Evolutionary conservation across 2,113 vertebrate species (phyloP).

Genomic region (Theristicus caerulescens): DNA sequence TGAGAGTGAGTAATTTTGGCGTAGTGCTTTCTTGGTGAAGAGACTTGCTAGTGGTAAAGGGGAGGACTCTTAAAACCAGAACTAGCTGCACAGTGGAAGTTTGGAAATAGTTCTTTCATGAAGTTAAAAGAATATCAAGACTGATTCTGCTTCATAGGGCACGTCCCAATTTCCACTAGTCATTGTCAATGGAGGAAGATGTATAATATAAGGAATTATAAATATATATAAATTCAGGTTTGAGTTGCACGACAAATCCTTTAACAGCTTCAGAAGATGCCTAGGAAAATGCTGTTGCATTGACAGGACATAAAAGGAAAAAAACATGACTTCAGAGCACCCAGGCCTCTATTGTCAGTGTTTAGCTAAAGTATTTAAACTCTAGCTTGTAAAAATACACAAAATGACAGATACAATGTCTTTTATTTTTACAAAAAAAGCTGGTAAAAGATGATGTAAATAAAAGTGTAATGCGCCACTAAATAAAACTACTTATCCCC

Average conservation of each 20-base stretch:
- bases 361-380: not conserved
- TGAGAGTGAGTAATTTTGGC: not conserved
- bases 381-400: constrained; percentile 60
- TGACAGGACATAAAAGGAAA: not conserved
- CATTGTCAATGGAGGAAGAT: not conserved
- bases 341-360: not conserved
- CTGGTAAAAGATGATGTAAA: constrained; percentile 72
- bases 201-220: not conserved
- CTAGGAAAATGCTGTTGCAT: not conserved
- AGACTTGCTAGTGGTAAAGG: not conserved
- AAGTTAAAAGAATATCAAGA: not conserved
- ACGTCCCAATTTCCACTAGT: not conserved
- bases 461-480: constrained; percentile 76
- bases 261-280: not conserved
- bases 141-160: not conserved
- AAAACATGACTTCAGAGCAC: not conserved
- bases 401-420: constrained; percentile 55
- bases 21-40: not conserved
- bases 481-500: constrained; percentile 80
- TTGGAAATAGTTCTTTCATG: not conserved
- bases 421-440: constrained; percentile 81
- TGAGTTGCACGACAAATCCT: not conserved
- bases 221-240: not conserved
- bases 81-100: not conserved
- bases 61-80: not conserved